These are phyloP conservation scores for Hartigia nigra DNA, from an alignment of 2,888 invertebrate genomes.

Conservation along the genomic window DNA sequence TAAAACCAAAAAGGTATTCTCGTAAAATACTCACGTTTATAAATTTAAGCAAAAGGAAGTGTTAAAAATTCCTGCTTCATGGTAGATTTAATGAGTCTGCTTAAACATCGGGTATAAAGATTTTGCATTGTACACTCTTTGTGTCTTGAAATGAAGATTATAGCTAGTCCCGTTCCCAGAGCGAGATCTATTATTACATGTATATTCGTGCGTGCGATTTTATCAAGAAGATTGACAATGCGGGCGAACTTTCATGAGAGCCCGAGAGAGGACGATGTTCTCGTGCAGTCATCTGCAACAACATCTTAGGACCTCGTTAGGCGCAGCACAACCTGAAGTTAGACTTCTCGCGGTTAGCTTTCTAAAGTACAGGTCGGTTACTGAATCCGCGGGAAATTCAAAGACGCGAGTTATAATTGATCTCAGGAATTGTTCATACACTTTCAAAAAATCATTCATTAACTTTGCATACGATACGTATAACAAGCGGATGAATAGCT, in stretches of 20 bases:
- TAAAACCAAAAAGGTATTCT: not conserved
- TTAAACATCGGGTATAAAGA: not conserved
- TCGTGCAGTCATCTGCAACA: not conserved
- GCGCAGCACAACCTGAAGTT: not conserved
- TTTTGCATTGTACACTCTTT: not conserved
- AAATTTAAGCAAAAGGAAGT: not conserved
- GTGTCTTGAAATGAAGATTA: slow-evolving; percentile 15
- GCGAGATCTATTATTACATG: slow-evolving; percentile 39
- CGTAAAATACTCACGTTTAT: not conserved
- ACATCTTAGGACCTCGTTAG: not conserved
- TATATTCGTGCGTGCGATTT: slow-evolving; percentile 27
- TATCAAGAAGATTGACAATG: slow-evolving; percentile 42
- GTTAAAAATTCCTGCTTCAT: not conserved
- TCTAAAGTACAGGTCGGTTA: not conserved
- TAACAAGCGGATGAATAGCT: not conserved
- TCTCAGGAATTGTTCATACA: not conserved
- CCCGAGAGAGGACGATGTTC: slow-evolving; percentile 8
- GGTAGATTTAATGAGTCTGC: not conserved
- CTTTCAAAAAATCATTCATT: not conserved
- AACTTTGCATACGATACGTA: not conserved
- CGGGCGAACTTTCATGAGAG: slow-evolving; percentile 36
- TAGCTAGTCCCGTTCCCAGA: slow-evolving; percentile 44
- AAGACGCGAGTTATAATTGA: not conserved
- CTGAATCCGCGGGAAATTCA: not conserved
- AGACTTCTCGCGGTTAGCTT: not conserved